Evolutionary conservation across 2,113 vertebrate species (phyloP).

Genomic region (Callipepla squamata): DNA sequence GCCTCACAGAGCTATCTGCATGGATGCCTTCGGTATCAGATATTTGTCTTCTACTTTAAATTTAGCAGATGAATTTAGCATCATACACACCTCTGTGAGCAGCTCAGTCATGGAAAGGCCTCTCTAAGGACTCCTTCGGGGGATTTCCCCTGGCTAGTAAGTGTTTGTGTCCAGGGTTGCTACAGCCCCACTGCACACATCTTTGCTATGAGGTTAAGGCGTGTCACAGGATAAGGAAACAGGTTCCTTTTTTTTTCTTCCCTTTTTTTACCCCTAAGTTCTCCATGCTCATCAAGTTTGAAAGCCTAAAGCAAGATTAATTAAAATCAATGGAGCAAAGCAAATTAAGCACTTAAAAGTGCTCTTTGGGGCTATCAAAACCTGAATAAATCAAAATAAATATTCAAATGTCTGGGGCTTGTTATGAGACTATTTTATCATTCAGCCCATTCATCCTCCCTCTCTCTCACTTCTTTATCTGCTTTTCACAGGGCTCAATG

Average conservation of each 20-base stretch:
- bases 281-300: slow-evolving; percentile 43
- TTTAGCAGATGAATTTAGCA: fast-evolving
- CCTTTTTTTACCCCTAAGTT: background rate
- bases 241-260: background rate
- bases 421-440: slow-evolving; percentile 44
- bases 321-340: slow-evolving; percentile 75
- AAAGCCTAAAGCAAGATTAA: slow-evolving; percentile 71
- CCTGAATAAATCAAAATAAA: slow-evolving; percentile 67
- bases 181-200: fast-evolving
- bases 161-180: fast-evolving
- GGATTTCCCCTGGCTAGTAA: background rate
- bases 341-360: slow-evolving; percentile 69
- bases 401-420: slow-evolving; percentile 61
- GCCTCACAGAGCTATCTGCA: background rate
- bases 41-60: background rate
- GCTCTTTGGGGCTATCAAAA: slow-evolving; percentile 64
- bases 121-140: background rate
- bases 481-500: background rate
- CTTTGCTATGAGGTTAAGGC: background rate
- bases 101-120: background rate
- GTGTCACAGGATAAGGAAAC: background rate
- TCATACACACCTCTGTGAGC: background rate
- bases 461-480: slow-evolving; percentile 17
- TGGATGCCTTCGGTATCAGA: background rate
- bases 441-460: slow-evolving; percentile 23